phyloP scores from a whole-genome alignment of 2,888 invertebrate species.

The Didymodactylos carnosus region DNA sequence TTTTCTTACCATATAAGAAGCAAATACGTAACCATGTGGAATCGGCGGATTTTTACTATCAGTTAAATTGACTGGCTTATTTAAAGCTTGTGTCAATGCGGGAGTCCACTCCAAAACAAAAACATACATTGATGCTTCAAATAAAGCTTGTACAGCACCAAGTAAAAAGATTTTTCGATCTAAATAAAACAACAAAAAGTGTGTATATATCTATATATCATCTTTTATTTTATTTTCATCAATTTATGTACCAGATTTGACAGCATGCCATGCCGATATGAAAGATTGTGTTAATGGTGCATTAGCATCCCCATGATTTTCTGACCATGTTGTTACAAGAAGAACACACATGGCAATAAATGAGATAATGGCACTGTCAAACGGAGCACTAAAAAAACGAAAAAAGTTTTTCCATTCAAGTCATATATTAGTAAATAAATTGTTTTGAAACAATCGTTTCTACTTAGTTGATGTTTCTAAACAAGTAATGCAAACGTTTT shows the following conservation, averaged over 20 bases:
- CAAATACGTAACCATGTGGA: constrained; percentile 39
- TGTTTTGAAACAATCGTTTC: too few relatives aligned
- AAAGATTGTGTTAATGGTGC: constrained; percentile 22
- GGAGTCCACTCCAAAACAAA: constrained; percentile 41
- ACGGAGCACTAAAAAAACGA: constrained; percentile 29
- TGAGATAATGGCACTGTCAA: constrained; percentile 27
- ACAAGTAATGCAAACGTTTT: too few relatives aligned
- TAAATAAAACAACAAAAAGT: constrained; percentile 18
- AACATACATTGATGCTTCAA: constrained; percentile 40
- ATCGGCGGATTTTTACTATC: constrained; percentile 19
- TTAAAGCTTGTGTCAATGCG: constrained; percentile 26
- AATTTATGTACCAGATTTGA: constrained; percentile 21
- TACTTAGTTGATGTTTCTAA: too few relatives aligned
- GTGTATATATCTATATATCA: too few relatives aligned
- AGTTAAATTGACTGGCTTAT: neutral
- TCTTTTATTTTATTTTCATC: too few relatives aligned
- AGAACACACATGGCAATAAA: constrained; percentile 25
- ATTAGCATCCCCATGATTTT: constrained; percentile 30
- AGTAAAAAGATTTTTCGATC: constrained; percentile 36
- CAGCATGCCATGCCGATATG: constrained; percentile 20
- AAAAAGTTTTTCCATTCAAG: too few relatives aligned
- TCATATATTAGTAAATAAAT: too few relatives aligned
- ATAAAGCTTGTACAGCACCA: constrained; percentile 38
- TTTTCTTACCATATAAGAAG: constrained; percentile 35
- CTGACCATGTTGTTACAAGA: constrained; percentile 28